phyloP scores from a whole-genome alignment of 2,113 vertebrate genomes.

The Peromyscus leucopus region DNA sequence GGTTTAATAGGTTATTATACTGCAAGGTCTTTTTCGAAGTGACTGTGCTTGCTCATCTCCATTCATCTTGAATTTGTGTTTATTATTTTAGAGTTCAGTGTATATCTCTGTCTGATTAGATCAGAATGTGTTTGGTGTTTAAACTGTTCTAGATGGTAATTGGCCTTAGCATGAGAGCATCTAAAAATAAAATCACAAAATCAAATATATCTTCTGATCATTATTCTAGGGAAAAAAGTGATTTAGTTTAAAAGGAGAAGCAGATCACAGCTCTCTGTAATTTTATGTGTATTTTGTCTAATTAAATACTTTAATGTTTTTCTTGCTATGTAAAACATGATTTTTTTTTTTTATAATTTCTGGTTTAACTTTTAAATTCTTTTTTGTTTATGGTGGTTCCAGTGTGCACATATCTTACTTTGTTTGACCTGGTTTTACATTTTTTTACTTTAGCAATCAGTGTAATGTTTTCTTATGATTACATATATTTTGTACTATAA shows the following conservation, averaged over 20 bases:
- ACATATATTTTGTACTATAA: neutral
- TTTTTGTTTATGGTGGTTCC: neutral
- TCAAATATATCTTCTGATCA: conserved; percentile 59
- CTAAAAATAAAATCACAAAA: conserved; percentile 76
- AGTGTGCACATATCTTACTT: neutral
- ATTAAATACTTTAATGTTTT: neutral
- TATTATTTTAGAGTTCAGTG: conserved; percentile 77
- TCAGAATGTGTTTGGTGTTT: conserved; percentile 64
- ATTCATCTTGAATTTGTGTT: conserved; percentile 73
- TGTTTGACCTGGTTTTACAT: neutral
- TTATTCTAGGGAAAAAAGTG: neutral
- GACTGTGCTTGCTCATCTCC: conserved; percentile 64
- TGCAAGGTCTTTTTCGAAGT: conserved; percentile 74
- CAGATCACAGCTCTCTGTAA: neutral
- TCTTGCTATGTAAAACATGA: neutral
- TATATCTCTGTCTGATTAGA: conserved; percentile 72
- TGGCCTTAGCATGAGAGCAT: conserved; percentile 59
- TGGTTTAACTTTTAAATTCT: neutral
- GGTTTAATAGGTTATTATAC: conserved; percentile 71
- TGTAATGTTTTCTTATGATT: neutral
- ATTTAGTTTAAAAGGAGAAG: conserved; percentile 66
- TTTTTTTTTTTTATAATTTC: neutral
- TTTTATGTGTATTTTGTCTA: neutral
- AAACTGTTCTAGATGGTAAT: conserved; percentile 70
- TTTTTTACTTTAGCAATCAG: neutral